Evolutionary conservation across 2,888 invertebrate species (phyloP).

Genomic region (Hirudinaria manillensis): DNA sequence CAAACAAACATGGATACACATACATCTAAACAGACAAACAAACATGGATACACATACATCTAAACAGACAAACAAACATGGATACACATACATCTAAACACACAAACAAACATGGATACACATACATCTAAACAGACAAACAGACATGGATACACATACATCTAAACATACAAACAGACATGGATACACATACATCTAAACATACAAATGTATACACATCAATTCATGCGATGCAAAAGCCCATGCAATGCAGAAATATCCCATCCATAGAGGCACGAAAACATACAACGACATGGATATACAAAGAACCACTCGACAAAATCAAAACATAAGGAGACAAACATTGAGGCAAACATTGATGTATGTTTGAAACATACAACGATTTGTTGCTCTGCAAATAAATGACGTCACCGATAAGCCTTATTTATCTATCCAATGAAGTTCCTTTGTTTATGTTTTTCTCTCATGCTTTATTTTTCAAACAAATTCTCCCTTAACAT

Average conservation of each 20-base stretch:
- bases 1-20: not conserved
- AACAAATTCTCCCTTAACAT: too few species aligned
- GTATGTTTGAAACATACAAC: too few species aligned
- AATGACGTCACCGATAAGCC: too few species aligned
- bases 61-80: not conserved
- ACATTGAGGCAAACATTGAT: too few species aligned
- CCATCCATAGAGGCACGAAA: not conserved
- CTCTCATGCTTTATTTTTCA: too few species aligned
- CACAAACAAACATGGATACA: not conserved
- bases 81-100: not conserved
- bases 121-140: not conserved
- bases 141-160: not conserved
- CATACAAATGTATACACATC: not conserved
- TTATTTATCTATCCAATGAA: too few species aligned
- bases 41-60: not conserved
- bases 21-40: not conserved
- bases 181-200: not conserved
- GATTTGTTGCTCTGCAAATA: too few species aligned
- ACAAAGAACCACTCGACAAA: too few species aligned
- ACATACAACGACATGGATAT: not conserved
- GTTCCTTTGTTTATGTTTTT: too few species aligned
- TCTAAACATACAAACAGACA: not conserved
- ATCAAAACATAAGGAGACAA: too few species aligned
- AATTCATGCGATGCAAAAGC: too few species aligned
- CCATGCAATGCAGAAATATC: not conserved